These are phyloP conservation scores for Venturia canescens DNA, from an alignment of 1,140 invertebrate genomes.

Conservation along the genomic window DNA sequence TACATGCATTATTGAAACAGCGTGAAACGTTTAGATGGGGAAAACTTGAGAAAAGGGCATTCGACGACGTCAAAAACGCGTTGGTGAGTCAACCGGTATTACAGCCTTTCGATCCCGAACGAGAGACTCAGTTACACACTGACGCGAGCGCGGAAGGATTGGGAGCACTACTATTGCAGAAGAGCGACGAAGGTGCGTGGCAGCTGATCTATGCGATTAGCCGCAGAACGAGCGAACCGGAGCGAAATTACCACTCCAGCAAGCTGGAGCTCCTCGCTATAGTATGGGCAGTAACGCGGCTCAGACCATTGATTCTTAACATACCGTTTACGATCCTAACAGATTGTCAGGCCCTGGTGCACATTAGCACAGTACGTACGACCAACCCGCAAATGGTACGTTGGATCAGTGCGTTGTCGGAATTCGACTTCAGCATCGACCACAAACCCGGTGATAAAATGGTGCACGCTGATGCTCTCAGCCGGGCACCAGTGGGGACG, in stretches of 20 bases:
- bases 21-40: conserved; percentile 52
- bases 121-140: conserved; percentile 57
- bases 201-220: conserved; percentile 47
- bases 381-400: conserved; percentile 25
- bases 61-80: conserved; percentile 7
- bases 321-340: conserved; percentile 42
- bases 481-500: background rate
- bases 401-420: conserved; percentile 4
- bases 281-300: conserved; percentile 42
- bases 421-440: conserved; percentile 28
- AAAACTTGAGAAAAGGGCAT: background rate
- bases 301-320: conserved; percentile 40
- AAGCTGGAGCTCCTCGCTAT: conserved; percentile 57
- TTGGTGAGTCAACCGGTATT: conserved; percentile 29
- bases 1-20: conserved; percentile 60
- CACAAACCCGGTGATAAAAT: conserved; percentile 27
- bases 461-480: conserved; percentile 17
- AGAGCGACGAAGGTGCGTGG: background rate
- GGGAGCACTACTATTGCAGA: conserved; percentile 71
- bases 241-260: conserved; percentile 54
- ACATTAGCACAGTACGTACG: background rate
- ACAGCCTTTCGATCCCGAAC: conserved; percentile 39
- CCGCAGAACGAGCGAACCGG: conserved; percentile 43
- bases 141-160: conserved; percentile 66
- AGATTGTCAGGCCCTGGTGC: conserved; percentile 30